Evolutionary conservation across 2,797 vertebrate species (phyloP).

Genomic region (Fundulus diaphanus): DNA sequence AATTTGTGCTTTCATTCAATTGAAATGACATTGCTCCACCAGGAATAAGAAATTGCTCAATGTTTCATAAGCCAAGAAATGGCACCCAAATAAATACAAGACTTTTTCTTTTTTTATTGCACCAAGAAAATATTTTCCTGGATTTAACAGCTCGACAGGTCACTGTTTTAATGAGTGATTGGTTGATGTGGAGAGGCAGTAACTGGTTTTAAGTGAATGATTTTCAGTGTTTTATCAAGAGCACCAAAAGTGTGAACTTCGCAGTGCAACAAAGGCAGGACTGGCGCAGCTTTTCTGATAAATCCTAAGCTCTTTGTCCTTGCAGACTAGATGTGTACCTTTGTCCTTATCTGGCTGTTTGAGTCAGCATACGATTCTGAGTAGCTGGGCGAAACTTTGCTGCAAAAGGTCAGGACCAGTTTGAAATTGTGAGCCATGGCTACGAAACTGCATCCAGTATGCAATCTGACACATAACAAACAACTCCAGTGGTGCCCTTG

Average conservation of each 20-base stretch:
- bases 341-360: conserved; percentile 54
- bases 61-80: conserved; percentile 11
- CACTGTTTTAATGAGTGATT: neutral
- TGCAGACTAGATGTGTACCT: conserved; percentile 19
- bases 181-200: neutral
- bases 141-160: neutral
- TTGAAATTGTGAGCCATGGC: conserved; percentile 54
- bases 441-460: conserved; percentile 49
- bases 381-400: conserved; percentile 41
- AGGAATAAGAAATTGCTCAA: neutral
- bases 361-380: conserved; percentile 40
- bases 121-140: neutral
- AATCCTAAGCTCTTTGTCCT: conserved; percentile 33
- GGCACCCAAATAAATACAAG: too few species aligned
- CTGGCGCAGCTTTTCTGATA: neutral
- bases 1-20: neutral
- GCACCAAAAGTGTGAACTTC: neutral
- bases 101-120: neutral
- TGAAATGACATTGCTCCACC: neutral
- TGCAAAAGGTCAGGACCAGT: conserved; percentile 62
- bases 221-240: neutral
- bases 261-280: neutral
- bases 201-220: too few species aligned
- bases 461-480: conserved; percentile 62
- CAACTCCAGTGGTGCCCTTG: conserved; percentile 58